Evolutionary conservation across 2,888 invertebrate species (phyloP).

Genomic region (Amiota communis): DNA sequence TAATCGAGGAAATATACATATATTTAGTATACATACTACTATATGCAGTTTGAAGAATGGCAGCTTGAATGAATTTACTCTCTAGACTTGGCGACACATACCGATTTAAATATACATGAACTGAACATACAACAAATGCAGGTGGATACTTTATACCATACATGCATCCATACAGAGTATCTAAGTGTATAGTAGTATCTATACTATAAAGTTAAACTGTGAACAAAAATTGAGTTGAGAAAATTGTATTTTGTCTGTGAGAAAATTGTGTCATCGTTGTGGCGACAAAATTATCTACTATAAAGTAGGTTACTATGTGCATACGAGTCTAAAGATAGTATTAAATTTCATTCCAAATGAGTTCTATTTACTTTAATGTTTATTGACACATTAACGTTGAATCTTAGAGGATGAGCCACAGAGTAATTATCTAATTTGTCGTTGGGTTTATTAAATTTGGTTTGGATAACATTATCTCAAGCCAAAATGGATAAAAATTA

Average conservation of each 20-base stretch:
- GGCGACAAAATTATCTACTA: constrained; percentile 12
- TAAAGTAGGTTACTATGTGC: constrained; percentile 18
- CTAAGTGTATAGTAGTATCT: not conserved
- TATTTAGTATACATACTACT: no score
- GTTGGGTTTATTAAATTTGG: no score
- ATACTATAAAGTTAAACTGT: no score
- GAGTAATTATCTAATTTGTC: no score
- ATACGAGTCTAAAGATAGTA: not conserved
- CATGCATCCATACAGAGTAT: not conserved
- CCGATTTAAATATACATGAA: not conserved
- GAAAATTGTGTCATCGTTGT: constrained; percentile 23
- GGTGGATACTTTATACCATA: no score
- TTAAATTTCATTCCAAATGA: constrained; percentile 18
- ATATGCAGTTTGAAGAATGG: not conserved
- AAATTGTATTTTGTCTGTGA: constrained; percentile 17
- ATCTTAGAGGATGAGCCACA: no score
- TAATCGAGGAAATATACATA: no score
- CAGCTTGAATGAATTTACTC: not conserved
- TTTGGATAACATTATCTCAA: no score
- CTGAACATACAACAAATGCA: no score
- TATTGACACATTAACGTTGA: not conserved
- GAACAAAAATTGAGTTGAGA: constrained; percentile 5
- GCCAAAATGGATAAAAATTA: no score
- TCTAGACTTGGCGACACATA: constrained; percentile 24
- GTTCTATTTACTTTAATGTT: not conserved